phyloP scores from a whole-genome alignment of 1,140 invertebrate genomes.

The Lepidurus apus region DNA sequence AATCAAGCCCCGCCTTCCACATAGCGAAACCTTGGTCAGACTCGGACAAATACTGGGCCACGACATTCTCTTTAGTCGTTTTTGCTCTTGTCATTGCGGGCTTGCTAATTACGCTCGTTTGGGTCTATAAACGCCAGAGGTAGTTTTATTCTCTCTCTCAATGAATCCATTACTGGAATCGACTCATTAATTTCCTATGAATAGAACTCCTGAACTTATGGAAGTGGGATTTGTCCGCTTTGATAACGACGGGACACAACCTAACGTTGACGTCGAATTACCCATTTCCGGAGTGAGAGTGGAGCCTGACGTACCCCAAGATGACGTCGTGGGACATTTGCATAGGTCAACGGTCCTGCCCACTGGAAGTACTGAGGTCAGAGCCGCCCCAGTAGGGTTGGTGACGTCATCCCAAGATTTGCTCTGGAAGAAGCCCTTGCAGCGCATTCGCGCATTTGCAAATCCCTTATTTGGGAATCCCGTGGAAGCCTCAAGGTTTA shows the following conservation, averaged over 20 bases:
- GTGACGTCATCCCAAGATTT: slow-evolving; percentile 7
- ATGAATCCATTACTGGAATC: neutral
- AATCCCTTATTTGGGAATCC: slow-evolving; percentile 4
- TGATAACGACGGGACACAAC: neutral
- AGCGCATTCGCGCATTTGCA: slow-evolving; percentile 7
- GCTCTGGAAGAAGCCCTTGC: slow-evolving; percentile 10
- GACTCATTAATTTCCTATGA: neutral
- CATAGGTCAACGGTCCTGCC: neutral
- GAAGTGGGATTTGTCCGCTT: slow-evolving; percentile 6
- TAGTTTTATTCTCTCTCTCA: neutral
- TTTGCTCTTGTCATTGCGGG: neutral
- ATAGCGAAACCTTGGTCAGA: neutral
- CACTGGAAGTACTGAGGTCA: neutral
- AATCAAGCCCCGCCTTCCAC: neutral
- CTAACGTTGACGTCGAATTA: neutral
- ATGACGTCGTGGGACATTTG: neutral
- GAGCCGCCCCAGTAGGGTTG: neutral
- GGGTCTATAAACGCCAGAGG: neutral
- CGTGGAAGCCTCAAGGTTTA: neutral
- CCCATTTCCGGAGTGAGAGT: neutral
- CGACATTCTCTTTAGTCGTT: neutral
- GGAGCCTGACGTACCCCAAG: neutral
- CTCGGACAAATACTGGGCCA: neutral
- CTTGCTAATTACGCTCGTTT: neutral
- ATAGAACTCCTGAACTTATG: neutral